These are phyloP conservation scores for Phortica okadai DNA, from an alignment of 2,888 invertebrate genomes.

Conservation along the genomic window DNA sequence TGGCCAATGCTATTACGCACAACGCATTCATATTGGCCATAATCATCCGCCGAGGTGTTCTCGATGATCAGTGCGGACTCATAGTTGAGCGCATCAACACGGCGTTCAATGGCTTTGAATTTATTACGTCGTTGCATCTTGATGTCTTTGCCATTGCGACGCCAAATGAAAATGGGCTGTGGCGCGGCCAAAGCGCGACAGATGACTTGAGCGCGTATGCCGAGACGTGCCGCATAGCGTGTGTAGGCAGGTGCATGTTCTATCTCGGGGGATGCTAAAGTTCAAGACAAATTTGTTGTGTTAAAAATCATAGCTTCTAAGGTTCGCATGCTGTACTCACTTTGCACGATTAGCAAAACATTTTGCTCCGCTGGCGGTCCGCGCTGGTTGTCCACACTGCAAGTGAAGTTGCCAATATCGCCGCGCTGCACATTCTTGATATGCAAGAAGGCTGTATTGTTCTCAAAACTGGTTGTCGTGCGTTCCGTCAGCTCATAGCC, in stretches of 20 bases:
- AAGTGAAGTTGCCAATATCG: conserved; percentile 73
- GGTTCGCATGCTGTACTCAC: conserved; percentile 56
- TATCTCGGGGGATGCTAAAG: conserved; percentile 70
- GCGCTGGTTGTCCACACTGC: conserved; percentile 71
- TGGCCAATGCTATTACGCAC: conserved; percentile 70
- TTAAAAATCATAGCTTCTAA: not conserved
- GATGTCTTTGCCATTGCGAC: conserved; percentile 72
- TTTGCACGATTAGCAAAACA: conserved; percentile 72
- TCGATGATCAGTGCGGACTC: conserved; percentile 70
- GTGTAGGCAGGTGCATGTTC: conserved; percentile 67
- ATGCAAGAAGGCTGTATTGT: conserved; percentile 69
- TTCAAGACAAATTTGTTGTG: not conserved
- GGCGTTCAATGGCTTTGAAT: conserved; percentile 66
- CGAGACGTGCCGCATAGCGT: conserved; percentile 70
- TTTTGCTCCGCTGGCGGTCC: conserved; percentile 64
- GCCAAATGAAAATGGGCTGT: conserved; percentile 72
- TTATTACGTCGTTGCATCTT: conserved; percentile 73
- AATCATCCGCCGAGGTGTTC: conserved; percentile 71
- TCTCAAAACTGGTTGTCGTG: conserved; percentile 67
- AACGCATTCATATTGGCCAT: conserved; percentile 72
- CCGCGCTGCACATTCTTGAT: conserved; percentile 71
- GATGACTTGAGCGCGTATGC: conserved; percentile 67
- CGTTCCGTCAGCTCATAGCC: conserved; percentile 70
- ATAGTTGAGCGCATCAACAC: conserved; percentile 65
- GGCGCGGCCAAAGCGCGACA: conserved; percentile 71